Percentiles rank a stretch among this genome's conserved stretches.
Conservation (phyloP, 2,888 invertebrate species). For the Napeogenes sylphis region DNA sequence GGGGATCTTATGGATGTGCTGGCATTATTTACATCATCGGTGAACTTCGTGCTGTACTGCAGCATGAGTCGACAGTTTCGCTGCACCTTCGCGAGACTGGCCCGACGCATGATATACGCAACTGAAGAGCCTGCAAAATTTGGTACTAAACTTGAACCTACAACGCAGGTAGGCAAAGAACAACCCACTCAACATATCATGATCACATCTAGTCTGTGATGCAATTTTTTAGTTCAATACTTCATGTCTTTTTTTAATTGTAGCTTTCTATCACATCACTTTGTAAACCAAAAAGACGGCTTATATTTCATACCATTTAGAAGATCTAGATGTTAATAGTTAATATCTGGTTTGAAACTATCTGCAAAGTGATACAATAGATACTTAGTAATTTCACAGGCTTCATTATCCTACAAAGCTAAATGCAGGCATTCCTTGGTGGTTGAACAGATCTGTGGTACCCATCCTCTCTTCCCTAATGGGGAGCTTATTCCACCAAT, state of each 20-base stretch:
- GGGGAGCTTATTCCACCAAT: neutral
- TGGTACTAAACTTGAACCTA: conserved; percentile 63
- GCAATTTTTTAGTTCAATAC: too few species aligned
- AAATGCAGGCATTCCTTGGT: conserved; percentile 1
- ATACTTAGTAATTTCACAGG: conserved; percentile 2
- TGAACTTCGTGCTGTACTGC: conserved; percentile 94
- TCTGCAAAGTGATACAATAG: conserved; percentile 1
- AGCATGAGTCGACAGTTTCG: conserved; percentile 96
- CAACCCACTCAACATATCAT: conserved; percentile 1
- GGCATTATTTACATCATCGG: conserved; percentile 92
- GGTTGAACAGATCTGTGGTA: neutral
- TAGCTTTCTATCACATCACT: too few species aligned
- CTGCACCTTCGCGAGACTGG: conserved; percentile 85
- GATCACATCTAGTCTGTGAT: neutral
- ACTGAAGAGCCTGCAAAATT: conserved; percentile 63
- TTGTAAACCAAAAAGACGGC: too few species aligned
- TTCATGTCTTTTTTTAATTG: too few species aligned
- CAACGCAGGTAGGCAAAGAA: conserved; percentile 60
- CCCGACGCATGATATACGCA: conserved; percentile 71
- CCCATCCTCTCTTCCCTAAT: neutral
- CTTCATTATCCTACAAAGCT: conserved; percentile 4
- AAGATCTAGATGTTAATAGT: too few species aligned
- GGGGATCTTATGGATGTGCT: conserved; percentile 93
- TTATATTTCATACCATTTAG: too few species aligned
- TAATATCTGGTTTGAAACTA: too few species aligned